These are phyloP conservation scores for Tetranychus cinnabarinus DNA, from an alignment of 1,140 invertebrate species.

Conservation along the genomic window DNA sequence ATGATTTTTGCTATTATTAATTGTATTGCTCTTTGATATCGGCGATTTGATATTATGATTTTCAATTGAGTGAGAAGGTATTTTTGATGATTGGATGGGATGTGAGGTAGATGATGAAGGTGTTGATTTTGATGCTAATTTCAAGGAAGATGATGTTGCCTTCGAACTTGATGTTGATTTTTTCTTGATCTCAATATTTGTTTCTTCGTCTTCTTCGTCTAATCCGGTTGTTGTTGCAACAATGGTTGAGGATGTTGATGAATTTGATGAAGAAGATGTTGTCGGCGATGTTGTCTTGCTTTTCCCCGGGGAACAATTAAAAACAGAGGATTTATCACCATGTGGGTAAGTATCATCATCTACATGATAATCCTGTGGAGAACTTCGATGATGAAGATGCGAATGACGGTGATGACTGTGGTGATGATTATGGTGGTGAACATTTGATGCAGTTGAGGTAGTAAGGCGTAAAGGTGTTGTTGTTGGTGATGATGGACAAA, in stretches of 20 bases:
- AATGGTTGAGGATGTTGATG: background rate
- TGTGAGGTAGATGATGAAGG: background rate
- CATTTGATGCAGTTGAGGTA: no score
- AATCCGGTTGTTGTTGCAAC: background rate
- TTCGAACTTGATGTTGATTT: background rate
- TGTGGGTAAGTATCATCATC: constrained; percentile 3
- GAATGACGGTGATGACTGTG: no score
- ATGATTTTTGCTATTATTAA: background rate
- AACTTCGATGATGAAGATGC: background rate
- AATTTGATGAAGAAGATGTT: background rate
- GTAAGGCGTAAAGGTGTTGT: no score
- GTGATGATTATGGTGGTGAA: no score
- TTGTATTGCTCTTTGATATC: background rate
- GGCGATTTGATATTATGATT: background rate
- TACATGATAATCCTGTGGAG: background rate
- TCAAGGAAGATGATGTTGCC: constrained; percentile 1
- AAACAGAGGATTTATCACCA: constrained; percentile 5
- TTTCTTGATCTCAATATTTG: no score
- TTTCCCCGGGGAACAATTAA: background rate
- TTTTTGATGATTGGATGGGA: background rate
- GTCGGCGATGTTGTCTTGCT: background rate
- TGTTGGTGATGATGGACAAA: background rate
- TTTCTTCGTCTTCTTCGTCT: no score
- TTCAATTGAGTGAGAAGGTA: background rate
- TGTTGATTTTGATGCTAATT: background rate